A percentile compares a stretch with the other conserved stretches of the same genome.
These are phyloP conservation scores for Cyclophora albipunctata DNA, from an alignment of 2,888 invertebrate genomes.

Conservation along the genomic window DNA sequence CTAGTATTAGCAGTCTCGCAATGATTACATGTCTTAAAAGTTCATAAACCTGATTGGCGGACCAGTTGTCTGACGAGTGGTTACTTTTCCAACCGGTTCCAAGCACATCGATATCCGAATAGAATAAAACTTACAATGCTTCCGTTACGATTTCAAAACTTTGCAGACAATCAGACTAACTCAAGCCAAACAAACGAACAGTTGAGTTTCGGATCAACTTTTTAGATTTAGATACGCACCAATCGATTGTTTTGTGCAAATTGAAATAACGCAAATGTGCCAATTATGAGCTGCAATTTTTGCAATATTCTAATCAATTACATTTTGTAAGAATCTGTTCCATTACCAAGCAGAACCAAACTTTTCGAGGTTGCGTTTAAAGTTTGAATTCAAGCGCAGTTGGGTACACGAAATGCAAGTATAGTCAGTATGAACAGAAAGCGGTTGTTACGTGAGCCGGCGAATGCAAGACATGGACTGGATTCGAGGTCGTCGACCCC, in stretches of 20 bases:
- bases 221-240: too few species aligned
- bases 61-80: slow-evolving; percentile 15
- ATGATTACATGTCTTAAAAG: slow-evolving; percentile 10
- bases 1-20: slow-evolving; percentile 7
- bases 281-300: slow-evolving; percentile 17
- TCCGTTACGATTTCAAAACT: slow-evolving; percentile 6
- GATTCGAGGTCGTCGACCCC: slow-evolving; percentile 65
- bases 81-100: slow-evolving; percentile 21
- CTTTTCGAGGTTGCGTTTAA: neutral
- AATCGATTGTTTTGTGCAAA: neutral
- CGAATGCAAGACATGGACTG: slow-evolving; percentile 69
- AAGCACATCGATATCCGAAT: slow-evolving; percentile 16
- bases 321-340: neutral
- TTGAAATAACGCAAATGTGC: slow-evolving; percentile 5
- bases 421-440: slow-evolving; percentile 41
- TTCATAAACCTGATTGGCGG: slow-evolving; percentile 9
- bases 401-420: slow-evolving; percentile 13
- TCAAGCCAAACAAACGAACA: too few species aligned
- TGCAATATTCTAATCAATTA: slow-evolving; percentile 7
- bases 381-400: too few species aligned
- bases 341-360: too few species aligned
- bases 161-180: too few species aligned
- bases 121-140: slow-evolving; percentile 16
- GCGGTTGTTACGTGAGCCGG: slow-evolving; percentile 65
- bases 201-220: too few species aligned